Percentiles rank a stretch among this genome's conserved stretches.
Evolutionary conservation across 2,797 vertebrate species (phyloP).

Genomic region (Myripristis jacobus): DNA sequence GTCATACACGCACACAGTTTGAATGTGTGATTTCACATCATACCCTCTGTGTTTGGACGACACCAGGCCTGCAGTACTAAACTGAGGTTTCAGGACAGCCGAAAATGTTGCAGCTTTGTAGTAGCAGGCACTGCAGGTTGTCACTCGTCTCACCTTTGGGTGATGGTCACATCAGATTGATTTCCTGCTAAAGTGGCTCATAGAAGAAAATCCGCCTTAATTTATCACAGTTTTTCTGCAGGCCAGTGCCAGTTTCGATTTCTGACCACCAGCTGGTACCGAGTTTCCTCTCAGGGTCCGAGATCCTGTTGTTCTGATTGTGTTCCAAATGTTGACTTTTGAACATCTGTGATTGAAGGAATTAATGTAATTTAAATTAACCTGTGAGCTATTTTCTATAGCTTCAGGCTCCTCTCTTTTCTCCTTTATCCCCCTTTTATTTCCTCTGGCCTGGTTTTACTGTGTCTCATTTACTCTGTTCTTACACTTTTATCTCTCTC

Average conservation of each 20-base stretch:
- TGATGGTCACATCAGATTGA: neutral
- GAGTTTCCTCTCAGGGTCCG: neutral
- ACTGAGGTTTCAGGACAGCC: too few relatives aligned
- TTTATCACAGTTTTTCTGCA: neutral
- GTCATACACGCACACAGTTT: too few relatives aligned
- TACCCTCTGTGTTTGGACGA: too few relatives aligned
- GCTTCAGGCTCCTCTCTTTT: conserved; percentile 20
- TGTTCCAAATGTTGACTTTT: neutral
- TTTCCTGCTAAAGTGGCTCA: neutral
- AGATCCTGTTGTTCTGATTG: neutral
- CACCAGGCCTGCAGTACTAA: too few relatives aligned
- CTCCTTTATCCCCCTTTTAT: neutral
- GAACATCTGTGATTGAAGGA: neutral
- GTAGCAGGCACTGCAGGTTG: too few relatives aligned
- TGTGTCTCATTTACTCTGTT: neutral
- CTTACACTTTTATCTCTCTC: neutral
- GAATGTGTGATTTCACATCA: too few relatives aligned
- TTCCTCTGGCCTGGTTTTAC: conserved; percentile 17
- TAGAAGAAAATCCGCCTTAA: neutral
- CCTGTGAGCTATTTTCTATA: conserved; percentile 1
- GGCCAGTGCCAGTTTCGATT: neutral
- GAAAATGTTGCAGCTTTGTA: too few relatives aligned
- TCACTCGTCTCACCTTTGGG: neutral
- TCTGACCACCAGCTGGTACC: neutral
- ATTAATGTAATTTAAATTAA: neutral